Evolutionary conservation across 2,113 vertebrate genomes (phyloP), one percentile per base, ranked within the genome.

Genomic region (Crypturellus undulatus): DNA sequence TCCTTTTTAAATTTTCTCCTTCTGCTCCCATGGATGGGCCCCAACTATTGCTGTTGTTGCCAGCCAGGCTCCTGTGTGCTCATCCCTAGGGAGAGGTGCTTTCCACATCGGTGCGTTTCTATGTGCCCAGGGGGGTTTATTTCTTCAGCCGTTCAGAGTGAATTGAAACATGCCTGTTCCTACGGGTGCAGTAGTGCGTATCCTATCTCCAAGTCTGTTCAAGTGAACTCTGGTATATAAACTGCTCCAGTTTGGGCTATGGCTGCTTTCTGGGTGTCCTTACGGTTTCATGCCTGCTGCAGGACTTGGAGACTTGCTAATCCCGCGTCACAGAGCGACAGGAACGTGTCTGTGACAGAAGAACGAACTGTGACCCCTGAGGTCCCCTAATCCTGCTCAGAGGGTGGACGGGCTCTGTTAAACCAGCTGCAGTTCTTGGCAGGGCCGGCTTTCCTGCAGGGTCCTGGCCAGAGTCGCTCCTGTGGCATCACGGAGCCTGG

Each of bases 361-460:
- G 78, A 92, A 71, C 42, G 17, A 81, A 47, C 68, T 18, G 51
- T 76, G 77, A 84, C n/a, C 43, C 47, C 43, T 43, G 80, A 87
- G 59, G 54, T 89, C 30, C 70, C 30, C 19, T 91, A 70, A 89
- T 94, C 59, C n/a, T 4, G 3, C 47, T 52, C 26, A 64, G 18
- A 68, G 52, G 34, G n/a, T 28, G 67, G 62, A 60, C 38, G 40
- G 73, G 26, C 47, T 84, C 30, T 84, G 40, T 75, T 58, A 72
- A 93, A 64, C 73, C 65, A 65, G 62, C 70, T 89, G 52, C 62
- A 81, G 17, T 13, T 47, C 30, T 92, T 84, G 91, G 65, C 84
- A 89, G 65, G 49, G 43, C 32, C 5, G 1, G 1, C 34, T 87
- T 59, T 36, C 76, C 62, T 42, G 42, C 34, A 90, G 32, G 65